Evolutionary conservation across 2,797 vertebrate genomes (phyloP).

Genomic region (Cottoperca gobio): DNA sequence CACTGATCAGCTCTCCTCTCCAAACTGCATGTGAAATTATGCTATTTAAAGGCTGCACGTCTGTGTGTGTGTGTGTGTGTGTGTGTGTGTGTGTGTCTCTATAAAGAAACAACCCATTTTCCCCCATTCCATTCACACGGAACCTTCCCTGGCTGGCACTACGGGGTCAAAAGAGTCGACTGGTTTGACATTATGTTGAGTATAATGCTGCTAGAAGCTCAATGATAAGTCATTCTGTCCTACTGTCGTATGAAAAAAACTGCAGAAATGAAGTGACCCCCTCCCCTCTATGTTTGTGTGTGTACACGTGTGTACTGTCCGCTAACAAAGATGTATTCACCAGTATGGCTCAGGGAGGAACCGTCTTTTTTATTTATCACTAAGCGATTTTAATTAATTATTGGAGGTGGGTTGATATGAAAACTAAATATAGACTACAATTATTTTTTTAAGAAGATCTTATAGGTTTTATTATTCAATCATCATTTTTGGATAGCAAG

Average conservation of each 20-base stretch:
- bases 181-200: slow-evolving; percentile 29
- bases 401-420: no score
- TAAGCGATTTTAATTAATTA: not conserved
- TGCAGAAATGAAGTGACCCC: not conserved
- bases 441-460: no score
- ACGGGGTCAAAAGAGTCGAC: not conserved
- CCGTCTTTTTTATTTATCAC: not conserved
- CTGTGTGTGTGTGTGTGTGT: not conserved
- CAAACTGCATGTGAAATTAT: not conserved
- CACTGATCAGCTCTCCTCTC: not conserved
- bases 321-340: not conserved
- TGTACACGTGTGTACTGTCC: not conserved
- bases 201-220: slow-evolving; percentile 17
- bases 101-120: slow-evolving; percentile 9
- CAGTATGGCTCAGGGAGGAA: not conserved
- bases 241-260: not conserved
- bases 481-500: no score
- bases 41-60: slow-evolving; percentile 9
- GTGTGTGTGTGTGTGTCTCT: not conserved
- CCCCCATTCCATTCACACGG: slow-evolving; percentile 10
- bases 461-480: no score
- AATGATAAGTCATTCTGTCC: not conserved
- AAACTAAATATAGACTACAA: no score
- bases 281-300: not conserved
- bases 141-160: slow-evolving; percentile 27